Evolutionary conservation across 2,113 vertebrate genomes (phyloP).

Genomic region (Percina caprodes): DNA sequence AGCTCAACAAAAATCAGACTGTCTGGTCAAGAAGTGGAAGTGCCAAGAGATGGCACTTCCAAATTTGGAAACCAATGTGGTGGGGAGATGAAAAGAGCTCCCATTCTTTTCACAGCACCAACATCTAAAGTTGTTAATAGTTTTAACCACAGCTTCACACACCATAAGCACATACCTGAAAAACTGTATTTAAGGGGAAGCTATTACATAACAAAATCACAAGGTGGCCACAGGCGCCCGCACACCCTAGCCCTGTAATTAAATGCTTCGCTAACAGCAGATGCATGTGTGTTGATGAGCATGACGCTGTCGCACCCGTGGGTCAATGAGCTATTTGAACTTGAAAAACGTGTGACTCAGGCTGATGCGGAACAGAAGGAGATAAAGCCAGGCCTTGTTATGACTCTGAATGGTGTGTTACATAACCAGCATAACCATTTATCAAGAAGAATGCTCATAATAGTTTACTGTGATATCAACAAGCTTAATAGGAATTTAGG

Average conservation of each 20-base stretch:
- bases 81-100: background rate
- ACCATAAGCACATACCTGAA: accelerated
- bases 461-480: conserved; percentile 1
- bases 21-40: conserved; percentile 24
- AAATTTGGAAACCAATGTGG: background rate
- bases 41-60: no score
- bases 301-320: conserved; percentile 30
- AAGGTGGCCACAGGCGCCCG: background rate
- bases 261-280: conserved; percentile 13
- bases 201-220: background rate
- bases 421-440: background rate
- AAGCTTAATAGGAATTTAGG: background rate
- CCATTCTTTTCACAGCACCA: background rate
- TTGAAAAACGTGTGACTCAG: conserved; percentile 40
- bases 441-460: background rate
- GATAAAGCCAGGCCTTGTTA: conserved; percentile 33
- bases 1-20: background rate
- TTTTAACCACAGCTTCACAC: background rate
- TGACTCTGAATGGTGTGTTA: background rate
- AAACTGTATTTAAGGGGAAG: background rate
- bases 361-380: background rate
- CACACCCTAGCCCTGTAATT: background rate
- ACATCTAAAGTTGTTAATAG: background rate
- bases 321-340: conserved; percentile 21
- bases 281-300: conserved; percentile 30